Evolutionary conservation across 2,888 invertebrate species (phyloP), one percentile per base, ranked within the genome.

Genomic region (Patella depressa): DNA sequence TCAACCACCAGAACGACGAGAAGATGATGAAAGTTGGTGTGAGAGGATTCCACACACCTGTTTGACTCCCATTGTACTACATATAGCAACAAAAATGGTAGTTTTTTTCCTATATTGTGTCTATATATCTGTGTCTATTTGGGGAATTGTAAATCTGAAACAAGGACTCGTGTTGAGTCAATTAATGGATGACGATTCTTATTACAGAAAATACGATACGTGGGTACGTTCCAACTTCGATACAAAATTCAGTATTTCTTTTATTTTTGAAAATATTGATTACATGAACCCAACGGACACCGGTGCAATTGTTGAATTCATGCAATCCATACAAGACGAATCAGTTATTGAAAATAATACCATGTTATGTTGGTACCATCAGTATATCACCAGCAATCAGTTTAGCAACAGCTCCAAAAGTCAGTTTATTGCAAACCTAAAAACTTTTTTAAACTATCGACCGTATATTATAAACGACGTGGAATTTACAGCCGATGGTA

Each of bases 111-210:
- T 84, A 3, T 88, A 86, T 80, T 71, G 78, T 57, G 81, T 77
- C 2, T 88, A 88, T 77, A 45, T 89, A 12, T 84, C 79, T 0
- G 78, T 85, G 17, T 85, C 89, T 0, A 80, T 86, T 11, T 88
- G 84, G 82, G 88, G 88, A 15, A 81, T 84, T 9, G 80, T 81
- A 9, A 79, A 80, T 72, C 76, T 89, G 17, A 78, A 85, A 71
- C 85, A 87, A 69, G 88, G 88, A 0, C 78, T 89, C 11, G 82
- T 84, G 34, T 79, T 88, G 17, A 80, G 84, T 73, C 83, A 87
- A 73, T 80, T 89, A 4, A 87, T 86, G 2, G 80, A 84, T 4
- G 81, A 83, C 12, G 75, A 81, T 2, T 89, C 89, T 0, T 87
- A 89, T 76, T 85, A 84, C 59, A 77, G 84, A 55, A 76, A 76